Evolutionary conservation across 2,888 invertebrate genomes (phyloP).

Genomic region (Ariolimax columbianus): DNA sequence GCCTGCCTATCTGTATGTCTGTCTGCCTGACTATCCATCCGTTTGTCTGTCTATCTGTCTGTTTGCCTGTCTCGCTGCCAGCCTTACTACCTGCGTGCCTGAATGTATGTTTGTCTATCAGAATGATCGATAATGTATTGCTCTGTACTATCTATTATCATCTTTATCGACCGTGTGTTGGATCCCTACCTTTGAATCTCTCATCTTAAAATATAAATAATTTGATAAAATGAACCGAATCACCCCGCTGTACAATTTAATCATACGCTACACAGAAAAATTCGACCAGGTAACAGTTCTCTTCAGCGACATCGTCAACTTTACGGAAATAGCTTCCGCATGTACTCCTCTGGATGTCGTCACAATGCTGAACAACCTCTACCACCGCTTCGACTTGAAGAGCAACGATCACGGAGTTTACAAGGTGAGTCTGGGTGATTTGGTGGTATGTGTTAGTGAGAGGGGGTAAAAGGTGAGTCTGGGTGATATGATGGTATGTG

Average conservation of each 20-base stretch:
- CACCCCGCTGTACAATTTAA: not conserved
- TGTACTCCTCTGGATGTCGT: slow-evolving; percentile 68
- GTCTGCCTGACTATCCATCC: no score
- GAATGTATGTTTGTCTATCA: no score
- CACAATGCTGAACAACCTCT: slow-evolving; percentile 71
- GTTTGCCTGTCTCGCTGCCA: no score
- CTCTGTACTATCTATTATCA: no score
- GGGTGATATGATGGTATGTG: no score
- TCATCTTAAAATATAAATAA: not conserved
- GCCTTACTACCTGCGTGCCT: not conserved
- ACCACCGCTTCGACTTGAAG: slow-evolving; percentile 66
- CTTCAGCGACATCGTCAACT: slow-evolving; percentile 75
- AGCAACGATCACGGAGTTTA: slow-evolving; percentile 59
- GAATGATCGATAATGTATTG: no score
- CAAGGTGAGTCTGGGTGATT: slow-evolving; percentile 43
- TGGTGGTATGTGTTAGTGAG: no score
- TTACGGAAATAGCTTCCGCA: slow-evolving; percentile 68
- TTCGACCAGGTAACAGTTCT: slow-evolving; percentile 69
- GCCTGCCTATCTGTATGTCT: no score
- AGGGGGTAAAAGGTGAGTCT: no score
- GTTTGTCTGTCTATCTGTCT: no score
- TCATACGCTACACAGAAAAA: slow-evolving; percentile 59
- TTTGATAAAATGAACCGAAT: not conserved
- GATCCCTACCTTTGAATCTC: no score
- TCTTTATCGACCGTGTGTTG: no score